Evolutionary conservation across 2,888 invertebrate species (phyloP).

Genomic region (Drosophila pseudotakahashii): DNA sequence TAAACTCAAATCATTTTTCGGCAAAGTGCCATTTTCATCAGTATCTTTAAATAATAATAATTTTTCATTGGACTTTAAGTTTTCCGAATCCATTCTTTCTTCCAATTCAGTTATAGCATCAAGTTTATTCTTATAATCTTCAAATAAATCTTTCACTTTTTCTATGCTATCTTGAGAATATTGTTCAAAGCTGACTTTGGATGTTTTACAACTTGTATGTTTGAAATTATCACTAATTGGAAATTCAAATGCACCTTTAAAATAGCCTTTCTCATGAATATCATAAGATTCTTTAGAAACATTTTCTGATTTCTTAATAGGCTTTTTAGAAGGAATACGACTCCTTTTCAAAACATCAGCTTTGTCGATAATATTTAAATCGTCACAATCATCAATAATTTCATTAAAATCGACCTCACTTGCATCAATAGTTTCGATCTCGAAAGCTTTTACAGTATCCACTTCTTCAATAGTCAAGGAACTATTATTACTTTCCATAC

Average conservation of each 20-base stretch:
- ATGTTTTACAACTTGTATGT: not conserved
- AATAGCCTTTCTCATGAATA: not conserved
- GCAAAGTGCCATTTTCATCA: not conserved
- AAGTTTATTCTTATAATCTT: not conserved
- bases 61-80: not conserved
- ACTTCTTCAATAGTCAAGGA: too few species aligned
- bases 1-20: not conserved
- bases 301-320: not conserved
- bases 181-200: not conserved
- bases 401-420: not conserved
- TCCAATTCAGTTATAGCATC: not conserved
- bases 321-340: not conserved
- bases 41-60: not conserved
- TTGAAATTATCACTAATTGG: not conserved
- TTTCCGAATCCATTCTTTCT: not conserved
- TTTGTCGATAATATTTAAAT: not conserved
- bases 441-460: too few species aligned
- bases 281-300: not conserved
- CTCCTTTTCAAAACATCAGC: not conserved
- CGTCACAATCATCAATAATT: not conserved
- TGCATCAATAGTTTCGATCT: not conserved
- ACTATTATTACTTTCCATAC: too few species aligned
- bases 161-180: not conserved
- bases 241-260: not conserved
- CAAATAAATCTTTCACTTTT: not conserved